Base-by-base conservation (phyloP, 2,888 invertebrate genomes). In the Ptilodon capucinus region DNA sequence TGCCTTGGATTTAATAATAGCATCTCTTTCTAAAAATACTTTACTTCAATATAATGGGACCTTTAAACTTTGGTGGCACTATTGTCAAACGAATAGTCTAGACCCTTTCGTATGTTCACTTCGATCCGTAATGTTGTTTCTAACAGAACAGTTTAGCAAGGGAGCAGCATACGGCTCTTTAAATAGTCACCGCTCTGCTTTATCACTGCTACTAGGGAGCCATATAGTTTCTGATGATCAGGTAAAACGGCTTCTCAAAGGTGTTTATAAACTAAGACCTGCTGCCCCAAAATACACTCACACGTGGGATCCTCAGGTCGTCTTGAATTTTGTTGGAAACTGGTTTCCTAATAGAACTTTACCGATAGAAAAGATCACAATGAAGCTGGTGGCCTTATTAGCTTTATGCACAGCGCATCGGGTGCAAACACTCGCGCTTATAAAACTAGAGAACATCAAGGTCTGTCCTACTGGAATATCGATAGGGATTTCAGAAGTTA, bases 231-330 rank as follows among this genome's bases (percentile, higher is more conserved):
- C 14, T 14, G 40, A 51, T 18, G 23, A 40, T n/a, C 35, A 14
- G 6, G 9, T 51, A 0, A 41, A 28, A 30, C 34, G 50, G 16
- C 40, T 51, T 19, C 30, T 51, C 11, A 51, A 41, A 40, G 51
- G 44, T 28, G 25, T 44, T 8, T 51, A 28, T 18, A 51, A 44
- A 8, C 36, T 32, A 9, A 36, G 38, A 38, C 41, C 51, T 2
- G 18, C 30, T 11, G 8, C 30, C 3, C 50, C 46, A 28, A 46
- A 34, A 38, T 44, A 47, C 25, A 18, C 23, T 38, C 8, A 21
- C 35, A 46, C 41, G 9, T 51, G 51, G 44, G 41, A 51, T 9
- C 42, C 46, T 4, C 32, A 44, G n/a, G 23, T 38, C n/a, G 41
- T 46, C 14, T 19, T 46, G 14, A 34, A 43, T 35, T 30, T 35